These are phyloP conservation scores for Saccopteryx leptura DNA, from an alignment of 2,113 vertebrate genomes.

Conservation along the genomic window DNA sequence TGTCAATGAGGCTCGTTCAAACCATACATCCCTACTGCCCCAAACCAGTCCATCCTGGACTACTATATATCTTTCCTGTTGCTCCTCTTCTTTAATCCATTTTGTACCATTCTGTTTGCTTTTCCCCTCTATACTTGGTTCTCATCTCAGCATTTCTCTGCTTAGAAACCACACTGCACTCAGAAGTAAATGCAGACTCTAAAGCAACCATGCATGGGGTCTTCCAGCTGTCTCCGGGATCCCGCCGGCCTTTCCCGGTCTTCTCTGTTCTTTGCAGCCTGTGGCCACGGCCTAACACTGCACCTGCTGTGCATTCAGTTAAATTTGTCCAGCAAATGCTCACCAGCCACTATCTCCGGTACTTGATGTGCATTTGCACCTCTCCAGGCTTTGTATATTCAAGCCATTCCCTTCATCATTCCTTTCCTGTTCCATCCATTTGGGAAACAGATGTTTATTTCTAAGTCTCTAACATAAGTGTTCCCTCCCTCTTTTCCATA, in stretches of 20 bases:
- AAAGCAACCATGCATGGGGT: fast-evolving
- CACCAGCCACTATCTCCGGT: neutral
- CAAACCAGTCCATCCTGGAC: neutral
- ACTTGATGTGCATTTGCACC: fast-evolving
- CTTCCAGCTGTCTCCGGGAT: neutral
- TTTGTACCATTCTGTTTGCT: neutral
- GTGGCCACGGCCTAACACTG: neutral
- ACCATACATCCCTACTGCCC: neutral
- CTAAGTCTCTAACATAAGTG: neutral
- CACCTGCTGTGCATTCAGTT: neutral
- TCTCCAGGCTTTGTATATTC: neutral
- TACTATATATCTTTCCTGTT: neutral
- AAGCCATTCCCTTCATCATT: neutral
- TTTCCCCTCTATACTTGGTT: neutral
- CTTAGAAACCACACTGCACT: neutral
- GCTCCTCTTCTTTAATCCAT: neutral
- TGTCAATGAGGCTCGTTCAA: neutral
- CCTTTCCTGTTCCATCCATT: neutral
- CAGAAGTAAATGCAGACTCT: neutral
- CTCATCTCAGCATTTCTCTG: neutral
- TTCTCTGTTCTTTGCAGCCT: neutral
- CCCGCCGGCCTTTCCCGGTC: neutral
- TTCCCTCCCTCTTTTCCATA: neutral
- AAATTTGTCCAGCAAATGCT: neutral
- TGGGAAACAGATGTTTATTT: neutral